Base-by-base conservation (phyloP, 2,888 invertebrate genomes). In the Anorthoa munda region DNA sequence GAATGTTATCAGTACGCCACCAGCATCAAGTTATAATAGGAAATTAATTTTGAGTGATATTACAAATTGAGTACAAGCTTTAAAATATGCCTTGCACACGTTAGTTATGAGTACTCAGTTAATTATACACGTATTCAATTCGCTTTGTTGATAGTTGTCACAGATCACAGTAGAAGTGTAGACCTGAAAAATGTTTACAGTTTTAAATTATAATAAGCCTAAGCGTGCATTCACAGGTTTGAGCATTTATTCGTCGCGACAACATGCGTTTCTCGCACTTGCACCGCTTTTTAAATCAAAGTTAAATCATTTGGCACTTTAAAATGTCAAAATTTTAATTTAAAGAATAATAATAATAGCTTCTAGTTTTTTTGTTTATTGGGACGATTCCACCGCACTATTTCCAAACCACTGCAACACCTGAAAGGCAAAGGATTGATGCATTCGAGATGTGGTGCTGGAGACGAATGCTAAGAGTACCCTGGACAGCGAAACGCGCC, bases 61-160 rank as follows among this genome's bases (percentile, higher is more conserved):
- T 59, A 56, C 39, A 66, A 77, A 82, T 60, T 78, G 66, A 71
- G 23, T 56, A 67, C 61, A 65, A 23, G 45, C 58, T 26, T 77
- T 66, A 53, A 61, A 77, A 81, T 58, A n/a, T 26, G 61, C 51
- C 46, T 45, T 45, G 17, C 7, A 51, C 46, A 17, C 23, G 12
- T 58, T 2, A 58, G 58, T 39, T 39, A 9, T 39, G 39, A 39
- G 4, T 5, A 58, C 56, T 58, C 31, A 2, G 2, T 39, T 53
- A 45, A 1, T 13, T 4, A 61, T 31, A 59, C 21, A 46, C 2
- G 18, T 18, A 26, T 60, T 48, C 11, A 23, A 51, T 39, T 39
- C 12, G 7, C 12, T 23, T 13, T 55, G n/a, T 50, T 55, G 1
- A 21, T 26, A 39, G 9, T 15, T 74, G 23, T 11, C 18, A 21